Evolutionary conservation across 2,888 invertebrate genomes (phyloP), one percentile per base, ranked within the genome.

Genomic region (Synergus gifuensis): DNA sequence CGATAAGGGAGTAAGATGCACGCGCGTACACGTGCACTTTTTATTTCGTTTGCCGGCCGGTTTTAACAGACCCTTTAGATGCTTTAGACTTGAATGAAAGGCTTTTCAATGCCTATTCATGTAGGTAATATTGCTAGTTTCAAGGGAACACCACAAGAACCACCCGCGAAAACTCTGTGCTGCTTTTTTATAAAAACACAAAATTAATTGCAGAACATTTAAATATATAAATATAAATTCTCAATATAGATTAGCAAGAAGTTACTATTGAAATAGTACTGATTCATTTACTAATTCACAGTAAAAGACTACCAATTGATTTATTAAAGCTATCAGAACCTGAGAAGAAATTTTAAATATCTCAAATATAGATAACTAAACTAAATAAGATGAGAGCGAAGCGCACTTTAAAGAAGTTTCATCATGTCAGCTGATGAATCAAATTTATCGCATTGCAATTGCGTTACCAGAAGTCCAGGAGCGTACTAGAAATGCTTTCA

Each of bases 1-100:
- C 73, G 54, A 73, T 73, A 73, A 73, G 73, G 73, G 54, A 73
- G 73, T 73, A 73, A 73, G 73, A 73, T 73, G 54, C 73, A 73
- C 49, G 73, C 73, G 73, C 54, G 73, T 73, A 54, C 73, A 73
- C 73, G 73, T 73, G 73, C 73, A 73, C 36, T 73, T 73, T 73
- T 73, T 73, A 54, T 73, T 69, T 73, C 73, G 28, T 54, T 54
- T 73, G 73, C 73, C 73, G 73, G 73, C 73, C 73, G 73, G 73
- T 54, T 49, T 49, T 69, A 22, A 22, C 69, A 54, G 67, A 67
- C 44, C 22, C 18, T 18, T 44, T 14, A 66, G 69, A 46, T 46
- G 46, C 67, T 69, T 69, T 54, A 54, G 69, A 73, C 69, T 73
- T 73, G 54, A 73, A 54, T 54, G 54, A 49, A 73, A 73, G 73